Evolutionary conservation across 2,797 vertebrate species (phyloP), one percentile per base, ranked within the genome.

Genomic region (Hafferia zeledoni): DNA sequence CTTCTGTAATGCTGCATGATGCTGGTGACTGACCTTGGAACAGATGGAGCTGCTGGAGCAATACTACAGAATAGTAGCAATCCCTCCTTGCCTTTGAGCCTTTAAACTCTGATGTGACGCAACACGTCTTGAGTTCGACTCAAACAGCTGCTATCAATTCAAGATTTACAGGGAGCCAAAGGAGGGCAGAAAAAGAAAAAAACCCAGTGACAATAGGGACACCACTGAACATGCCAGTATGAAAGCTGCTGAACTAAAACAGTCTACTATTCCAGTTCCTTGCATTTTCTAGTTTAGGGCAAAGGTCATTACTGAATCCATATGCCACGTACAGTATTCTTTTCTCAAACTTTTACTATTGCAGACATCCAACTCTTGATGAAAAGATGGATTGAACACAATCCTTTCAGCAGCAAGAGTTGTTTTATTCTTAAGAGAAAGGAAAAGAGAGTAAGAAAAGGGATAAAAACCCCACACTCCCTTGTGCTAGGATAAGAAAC

Each of bases 111-210:
- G 89, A 91, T 89, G 91, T 91, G 93, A 96, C 70, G 91, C 95
- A 96, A 93, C 7, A 14, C 89, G 85, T 82, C 95, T 95, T 95
- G 94, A 96, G 89, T 20, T 89, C 91, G 95, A 67, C 94, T 97
- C 95, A 90, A 96, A 96, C 87, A 94, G 91, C 91, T 96, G 93
- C 96, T 93, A 90, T 60, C 89, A 93, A 90, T 94, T 96, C 95
- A 83, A 77, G 77, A 94, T 90, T 95, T 94, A 91, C 77, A 96
- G 93, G 88, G 90, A 95, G 91, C 91, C 94, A 91, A 80, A 93
- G 85, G 53, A 94, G 89, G 90, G 90, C 85, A 94, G 77, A 78
- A 49, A 90, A 88, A 88, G 69, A 71, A 94, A 84, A 68, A 90
- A 87, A 92, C 49, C 56, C 50, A 74, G 74, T 53, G 89, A 96